These are phyloP conservation scores for Sinosuthora webbiana DNA, from an alignment of 2,113 vertebrate genomes.

Conservation along the genomic window DNA sequence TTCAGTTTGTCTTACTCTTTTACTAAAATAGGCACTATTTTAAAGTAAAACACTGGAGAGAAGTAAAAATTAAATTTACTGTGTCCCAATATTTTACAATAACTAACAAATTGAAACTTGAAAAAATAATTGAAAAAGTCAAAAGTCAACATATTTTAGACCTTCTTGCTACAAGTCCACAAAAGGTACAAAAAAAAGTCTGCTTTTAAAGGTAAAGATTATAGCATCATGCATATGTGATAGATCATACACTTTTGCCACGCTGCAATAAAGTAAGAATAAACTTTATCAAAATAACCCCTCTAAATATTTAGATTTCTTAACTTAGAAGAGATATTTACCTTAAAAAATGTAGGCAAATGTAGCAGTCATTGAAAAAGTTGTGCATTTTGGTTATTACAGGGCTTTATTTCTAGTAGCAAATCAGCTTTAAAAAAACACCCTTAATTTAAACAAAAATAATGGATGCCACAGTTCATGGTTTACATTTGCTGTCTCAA, in stretches of 20 bases:
- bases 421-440: not conserved
- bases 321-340: not conserved
- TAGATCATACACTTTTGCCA: not conserved
- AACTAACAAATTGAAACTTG: not conserved
- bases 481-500: not conserved
- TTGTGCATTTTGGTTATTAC: not conserved
- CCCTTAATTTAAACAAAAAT: not conserved
- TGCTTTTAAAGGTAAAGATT: not conserved
- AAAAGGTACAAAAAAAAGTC: not conserved
- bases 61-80: not conserved
- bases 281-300: accelerated
- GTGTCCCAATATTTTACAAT: not conserved
- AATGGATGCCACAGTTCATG: not conserved
- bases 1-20: not conserved
- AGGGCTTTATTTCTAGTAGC: not conserved
- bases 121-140: not conserved
- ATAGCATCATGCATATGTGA: not conserved
- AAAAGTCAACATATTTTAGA: not conserved
- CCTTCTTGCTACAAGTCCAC: not conserved
- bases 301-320: not conserved
- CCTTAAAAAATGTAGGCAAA: not conserved
- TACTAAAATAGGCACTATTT: not conserved
- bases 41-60: not conserved
- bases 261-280: not conserved
- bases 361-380: not conserved